Percentiles rank a stretch among this genome's conserved stretches.
phyloP scores from a whole-genome alignment of 1,140 invertebrate genomes.

The Papilio helenus region DNA sequence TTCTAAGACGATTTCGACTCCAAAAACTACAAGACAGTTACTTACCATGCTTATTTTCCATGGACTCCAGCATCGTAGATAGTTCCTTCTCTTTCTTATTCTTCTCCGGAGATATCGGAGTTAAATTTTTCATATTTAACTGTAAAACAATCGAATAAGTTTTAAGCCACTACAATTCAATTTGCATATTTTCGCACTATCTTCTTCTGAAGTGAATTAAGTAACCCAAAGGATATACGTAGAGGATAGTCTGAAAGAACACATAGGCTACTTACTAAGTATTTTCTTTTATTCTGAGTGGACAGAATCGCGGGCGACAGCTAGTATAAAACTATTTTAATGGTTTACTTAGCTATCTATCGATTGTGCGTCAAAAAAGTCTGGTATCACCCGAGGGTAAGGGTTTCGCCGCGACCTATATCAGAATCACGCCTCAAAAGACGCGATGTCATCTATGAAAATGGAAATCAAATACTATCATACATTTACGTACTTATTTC shows the following conservation, averaged over 20 bases:
- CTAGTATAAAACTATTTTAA: not conserved
- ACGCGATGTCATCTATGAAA: conserved; percentile 10
- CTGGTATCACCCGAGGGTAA: not conserved
- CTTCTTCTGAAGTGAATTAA: no score
- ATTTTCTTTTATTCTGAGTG: no score
- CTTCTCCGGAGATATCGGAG: conserved; percentile 82
- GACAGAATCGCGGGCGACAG: no score
- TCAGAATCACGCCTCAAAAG: conserved; percentile 13
- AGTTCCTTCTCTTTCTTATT: conserved; percentile 87
- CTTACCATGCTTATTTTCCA: conserved; percentile 92
- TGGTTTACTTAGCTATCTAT: not conserved
- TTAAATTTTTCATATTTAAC: conserved; percentile 76
- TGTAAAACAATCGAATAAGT: conserved; percentile 48
- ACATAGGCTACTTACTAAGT: no score
- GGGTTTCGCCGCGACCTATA: conserved; percentile 5
- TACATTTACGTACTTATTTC: not conserved
- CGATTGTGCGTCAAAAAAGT: conserved; percentile 2
- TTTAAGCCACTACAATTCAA: no score
- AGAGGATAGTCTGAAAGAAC: no score
- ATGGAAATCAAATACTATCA: conserved; percentile 1
- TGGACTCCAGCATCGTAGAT: conserved; percentile 87
- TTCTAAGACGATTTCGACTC: not conserved
- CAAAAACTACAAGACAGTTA: conserved; percentile 40
- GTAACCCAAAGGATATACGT: not conserved
- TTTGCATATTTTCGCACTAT: no score